Base-by-base conservation (phyloP, 2,797 vertebrate genomes). In the Oreochromis mossambicus region DNA sequence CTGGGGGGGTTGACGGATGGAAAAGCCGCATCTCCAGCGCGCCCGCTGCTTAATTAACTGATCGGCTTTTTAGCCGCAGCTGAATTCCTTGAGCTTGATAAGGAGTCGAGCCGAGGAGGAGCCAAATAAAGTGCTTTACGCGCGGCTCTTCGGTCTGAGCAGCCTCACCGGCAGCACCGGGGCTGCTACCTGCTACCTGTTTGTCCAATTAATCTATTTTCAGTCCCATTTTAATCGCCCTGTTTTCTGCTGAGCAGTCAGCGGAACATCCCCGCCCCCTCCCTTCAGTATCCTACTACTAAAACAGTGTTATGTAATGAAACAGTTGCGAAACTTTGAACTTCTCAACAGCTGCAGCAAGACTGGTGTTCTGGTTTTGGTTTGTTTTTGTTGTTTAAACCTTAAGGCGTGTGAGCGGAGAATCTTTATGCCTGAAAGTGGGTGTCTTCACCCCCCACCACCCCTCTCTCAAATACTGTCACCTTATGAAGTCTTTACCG, bases 311-410 rank as follows among this genome's bases (percentile, higher is more conserved):
- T 95, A 95, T 94, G 94, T 94, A 95, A 96, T 86, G 78, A 78
- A 87, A 91, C 86, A 11, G 85, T 96, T 96, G 95, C 91, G 95
- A 96, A 96, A 96, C 94, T 93, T 70, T 91, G 79, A 87, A 92
- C 89, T 94, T 90, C 79, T 73, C 90, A 41, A 82, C 86, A 78
- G 77, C 77, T 55, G 58, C 46, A 52, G 8, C 55, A 7, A 5
- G 66, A 61, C 11, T 58, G 7, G 5, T 24, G 36, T 68, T 58
- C 32, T 61, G 29, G 32, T 61, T 63, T 63, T 36, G 32, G 17
- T 83, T 88, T 87, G 73, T 79, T 86, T 34, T 61, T 34, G 56
- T 61, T 61, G 29, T 79, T 85, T 87, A 58, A 84, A 91, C 87
- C 85, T 73, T 48, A 17, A 11, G 2, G 54, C 7, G 21, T 80